Percentiles rank a stretch among this genome's conserved stretches.
These are phyloP conservation scores for Cuniculus paca DNA, from an alignment of 2,797 vertebrate genomes.

Conservation along the genomic window DNA sequence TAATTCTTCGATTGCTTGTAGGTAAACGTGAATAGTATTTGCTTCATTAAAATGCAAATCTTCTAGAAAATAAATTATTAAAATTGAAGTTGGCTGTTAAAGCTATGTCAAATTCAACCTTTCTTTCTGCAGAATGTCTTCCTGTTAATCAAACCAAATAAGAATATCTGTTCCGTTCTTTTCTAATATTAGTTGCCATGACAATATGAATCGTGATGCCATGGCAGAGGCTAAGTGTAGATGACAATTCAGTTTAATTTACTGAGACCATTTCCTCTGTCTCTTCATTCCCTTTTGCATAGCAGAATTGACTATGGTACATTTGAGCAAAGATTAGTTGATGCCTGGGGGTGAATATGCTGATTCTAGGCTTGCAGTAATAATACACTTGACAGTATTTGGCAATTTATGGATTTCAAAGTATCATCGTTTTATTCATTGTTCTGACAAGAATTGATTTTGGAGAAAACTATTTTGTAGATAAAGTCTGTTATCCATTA, in stretches of 20 bases:
- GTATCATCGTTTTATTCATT: constrained; percentile 65
- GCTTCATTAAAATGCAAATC: constrained; percentile 48
- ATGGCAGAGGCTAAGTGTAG: constrained; percentile 62
- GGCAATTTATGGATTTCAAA: constrained; percentile 75
- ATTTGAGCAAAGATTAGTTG: constrained; percentile 69
- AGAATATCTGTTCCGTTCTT: constrained; percentile 64
- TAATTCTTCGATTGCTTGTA: background rate
- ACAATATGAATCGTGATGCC: constrained; percentile 61
- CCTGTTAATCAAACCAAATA: constrained; percentile 68
- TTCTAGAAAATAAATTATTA: constrained; percentile 46
- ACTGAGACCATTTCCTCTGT: constrained; percentile 35
- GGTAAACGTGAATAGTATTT: constrained; percentile 2
- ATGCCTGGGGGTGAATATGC: constrained; percentile 66
- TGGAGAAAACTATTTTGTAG: constrained; percentile 32
- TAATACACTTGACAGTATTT: constrained; percentile 74
- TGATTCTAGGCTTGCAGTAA: constrained; percentile 67
- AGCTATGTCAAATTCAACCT: constrained; percentile 40
- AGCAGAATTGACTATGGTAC: constrained; percentile 70
- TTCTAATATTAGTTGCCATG: constrained; percentile 74
- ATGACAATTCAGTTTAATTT: constrained; percentile 76
- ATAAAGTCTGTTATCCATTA: constrained; percentile 57
- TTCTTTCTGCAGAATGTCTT: constrained; percentile 25
- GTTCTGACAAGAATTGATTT: constrained; percentile 63
- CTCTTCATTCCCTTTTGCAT: constrained; percentile 54
- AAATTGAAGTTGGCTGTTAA: background rate